A percentile compares a stretch with the other conserved stretches of the same genome.
Evolutionary conservation across 2,113 vertebrate genomes (phyloP).

Genomic region (Lucifuga dentata): DNA sequence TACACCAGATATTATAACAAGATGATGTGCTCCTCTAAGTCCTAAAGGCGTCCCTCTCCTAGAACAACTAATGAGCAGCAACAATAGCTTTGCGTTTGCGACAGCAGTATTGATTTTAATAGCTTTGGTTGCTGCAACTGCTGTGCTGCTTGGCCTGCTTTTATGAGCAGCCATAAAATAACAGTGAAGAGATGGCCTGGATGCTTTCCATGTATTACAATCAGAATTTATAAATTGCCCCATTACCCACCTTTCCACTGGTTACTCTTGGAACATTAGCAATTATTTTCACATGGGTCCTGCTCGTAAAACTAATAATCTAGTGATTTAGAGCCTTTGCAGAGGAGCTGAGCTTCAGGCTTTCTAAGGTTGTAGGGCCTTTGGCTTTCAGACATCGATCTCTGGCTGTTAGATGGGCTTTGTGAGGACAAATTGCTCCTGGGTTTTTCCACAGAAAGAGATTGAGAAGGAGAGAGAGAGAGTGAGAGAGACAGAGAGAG

Average conservation of each 20-base stretch:
- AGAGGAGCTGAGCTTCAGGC: constrained; percentile 47
- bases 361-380: constrained; percentile 48
- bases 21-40: constrained; percentile 22
- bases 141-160: constrained; percentile 78
- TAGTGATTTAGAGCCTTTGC: constrained; percentile 81
- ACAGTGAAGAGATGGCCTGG: constrained; percentile 80
- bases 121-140: constrained; percentile 55
- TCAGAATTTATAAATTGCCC: constrained; percentile 87
- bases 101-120: constrained; percentile 81
- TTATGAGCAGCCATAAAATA: constrained; percentile 82
- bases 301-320: constrained; percentile 85
- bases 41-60: constrained; percentile 28
- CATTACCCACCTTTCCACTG: constrained; percentile 87
- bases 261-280: constrained; percentile 86
- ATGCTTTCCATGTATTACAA: constrained; percentile 85
- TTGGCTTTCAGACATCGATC: constrained; percentile 59
- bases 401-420: constrained; percentile 70
- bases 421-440: constrained; percentile 70
- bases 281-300: constrained; percentile 86
- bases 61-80: constrained; percentile 56
- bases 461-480: constrained; percentile 43
- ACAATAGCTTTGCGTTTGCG: constrained; percentile 46
- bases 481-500: constrained; percentile 15
- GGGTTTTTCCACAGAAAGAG: constrained; percentile 60
- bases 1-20: constrained; percentile 1